Percentiles rank a stretch among this genome's conserved stretches.
phyloP scores from a whole-genome alignment of 2,113 vertebrate genomes.

The Chloebia gouldiae region DNA sequence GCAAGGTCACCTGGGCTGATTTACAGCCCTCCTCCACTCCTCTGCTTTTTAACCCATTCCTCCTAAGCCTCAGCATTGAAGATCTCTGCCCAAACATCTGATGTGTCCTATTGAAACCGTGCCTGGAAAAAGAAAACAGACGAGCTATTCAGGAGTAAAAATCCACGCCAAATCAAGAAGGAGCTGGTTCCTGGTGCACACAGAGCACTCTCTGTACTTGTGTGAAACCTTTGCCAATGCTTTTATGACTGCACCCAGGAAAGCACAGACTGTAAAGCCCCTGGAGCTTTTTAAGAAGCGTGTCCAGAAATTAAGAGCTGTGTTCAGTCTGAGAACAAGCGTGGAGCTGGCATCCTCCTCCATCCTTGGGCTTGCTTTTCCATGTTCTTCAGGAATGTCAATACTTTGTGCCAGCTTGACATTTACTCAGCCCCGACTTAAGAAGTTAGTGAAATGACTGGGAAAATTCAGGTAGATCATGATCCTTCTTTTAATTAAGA shows the following conservation, averaged over 20 bases:
- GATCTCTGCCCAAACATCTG: neutral
- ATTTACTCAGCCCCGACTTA: neutral
- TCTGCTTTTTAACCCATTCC: neutral
- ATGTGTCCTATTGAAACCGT: neutral
- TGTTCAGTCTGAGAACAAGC: neutral
- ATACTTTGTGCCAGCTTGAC: neutral
- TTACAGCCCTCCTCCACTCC: neutral
- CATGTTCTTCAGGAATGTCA: neutral
- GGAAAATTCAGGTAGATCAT: neutral
- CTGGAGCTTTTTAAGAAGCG: neutral
- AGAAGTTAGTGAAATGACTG: neutral
- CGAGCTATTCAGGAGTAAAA: neutral
- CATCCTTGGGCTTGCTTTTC: neutral
- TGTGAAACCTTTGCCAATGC: neutral
- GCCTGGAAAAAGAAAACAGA: neutral
- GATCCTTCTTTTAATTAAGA: neutral
- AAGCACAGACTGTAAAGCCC: neutral
- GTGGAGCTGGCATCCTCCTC: neutral
- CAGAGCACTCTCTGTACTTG: neutral
- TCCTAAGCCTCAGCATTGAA: neutral
- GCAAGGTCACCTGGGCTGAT: neutral
- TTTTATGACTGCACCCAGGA: neutral
- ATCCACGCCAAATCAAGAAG: neutral
- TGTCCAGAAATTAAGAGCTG: neutral
- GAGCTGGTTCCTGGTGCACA: neutral